Conservation (phyloP, 2,797 vertebrate genomes). For the Falco berigora region DNA sequence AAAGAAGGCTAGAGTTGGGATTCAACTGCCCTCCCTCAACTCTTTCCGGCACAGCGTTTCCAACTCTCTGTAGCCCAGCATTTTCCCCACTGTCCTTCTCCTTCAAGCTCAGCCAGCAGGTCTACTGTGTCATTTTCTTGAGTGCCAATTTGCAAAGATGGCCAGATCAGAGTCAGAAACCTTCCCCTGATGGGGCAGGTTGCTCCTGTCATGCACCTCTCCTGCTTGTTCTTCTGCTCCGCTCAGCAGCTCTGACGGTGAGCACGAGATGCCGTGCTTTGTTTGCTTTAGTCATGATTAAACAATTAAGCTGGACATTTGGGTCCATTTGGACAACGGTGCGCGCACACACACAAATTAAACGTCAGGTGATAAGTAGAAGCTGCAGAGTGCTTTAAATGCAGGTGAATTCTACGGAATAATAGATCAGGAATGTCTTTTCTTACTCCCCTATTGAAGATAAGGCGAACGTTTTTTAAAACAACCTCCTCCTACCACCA, state of each 20-base stretch:
- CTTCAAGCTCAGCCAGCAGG: not conserved
- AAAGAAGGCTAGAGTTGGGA: not conserved
- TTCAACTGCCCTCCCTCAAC: not conserved
- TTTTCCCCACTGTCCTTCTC: not conserved
- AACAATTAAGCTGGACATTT: not conserved
- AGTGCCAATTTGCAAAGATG: not conserved
- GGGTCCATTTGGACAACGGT: not conserved
- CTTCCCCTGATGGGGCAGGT: not conserved
- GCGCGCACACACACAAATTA: not conserved
- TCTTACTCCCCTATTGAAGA: slow-evolving; percentile 8
- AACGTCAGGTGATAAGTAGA: not conserved
- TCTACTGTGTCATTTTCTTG: not conserved
- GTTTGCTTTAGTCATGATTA: not conserved
- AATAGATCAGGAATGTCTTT: slow-evolving; percentile 44
- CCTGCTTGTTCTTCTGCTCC: not conserved
- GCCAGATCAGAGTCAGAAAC: not conserved
- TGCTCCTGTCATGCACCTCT: not conserved
- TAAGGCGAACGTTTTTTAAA: not conserved
- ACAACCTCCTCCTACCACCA: not conserved
- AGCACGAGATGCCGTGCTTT: not conserved
- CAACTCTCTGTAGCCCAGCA: not conserved
- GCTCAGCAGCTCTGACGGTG: not conserved
- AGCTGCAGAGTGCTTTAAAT: slow-evolving; percentile 1
- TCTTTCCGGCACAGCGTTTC: not conserved
- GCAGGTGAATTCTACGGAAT: slow-evolving; percentile 39